Evolutionary conservation across 2,888 invertebrate genomes (phyloP).

Genomic region (Alentia gelatinosa): DNA sequence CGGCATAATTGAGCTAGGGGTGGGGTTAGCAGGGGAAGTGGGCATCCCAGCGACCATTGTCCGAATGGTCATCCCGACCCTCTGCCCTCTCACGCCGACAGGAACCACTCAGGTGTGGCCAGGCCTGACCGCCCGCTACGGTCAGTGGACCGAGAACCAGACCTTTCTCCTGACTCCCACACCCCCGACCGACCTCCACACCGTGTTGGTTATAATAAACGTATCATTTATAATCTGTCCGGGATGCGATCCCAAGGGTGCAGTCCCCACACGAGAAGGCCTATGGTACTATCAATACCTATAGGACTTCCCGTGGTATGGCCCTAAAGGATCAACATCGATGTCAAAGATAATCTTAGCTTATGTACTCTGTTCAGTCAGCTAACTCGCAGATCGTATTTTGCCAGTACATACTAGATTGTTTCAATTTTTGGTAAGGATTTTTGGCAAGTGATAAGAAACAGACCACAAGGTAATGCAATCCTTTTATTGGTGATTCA

Average conservation of each 20-base stretch:
- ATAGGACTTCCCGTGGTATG: no score
- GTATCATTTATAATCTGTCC: no score
- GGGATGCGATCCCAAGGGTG: neutral
- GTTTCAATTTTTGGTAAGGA: no score
- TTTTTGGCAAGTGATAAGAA: no score
- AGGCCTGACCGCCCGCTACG: neutral
- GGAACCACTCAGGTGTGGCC: neutral
- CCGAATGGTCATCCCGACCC: neutral
- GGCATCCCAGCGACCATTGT: neutral
- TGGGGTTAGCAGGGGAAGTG: neutral
- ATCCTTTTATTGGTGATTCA: no score
- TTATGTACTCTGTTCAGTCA: no score
- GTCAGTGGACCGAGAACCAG: neutral
- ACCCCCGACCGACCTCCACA: neutral
- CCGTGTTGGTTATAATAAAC: neutral
- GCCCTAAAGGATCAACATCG: no score
- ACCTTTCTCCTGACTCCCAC: neutral
- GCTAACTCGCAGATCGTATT: no score
- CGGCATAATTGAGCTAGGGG: slow-evolving; percentile 10
- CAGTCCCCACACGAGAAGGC: neutral
- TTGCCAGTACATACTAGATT: no score
- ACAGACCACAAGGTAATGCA: no score
- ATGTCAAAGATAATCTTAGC: no score
- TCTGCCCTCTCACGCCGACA: neutral
- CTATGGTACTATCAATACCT: no score